Percentiles rank a stretch among this genome's conserved stretches.
These are phyloP conservation scores for Tragelaphus imberbis DNA, from an alignment of 2,113 vertebrate species.

Conservation along the genomic window DNA sequence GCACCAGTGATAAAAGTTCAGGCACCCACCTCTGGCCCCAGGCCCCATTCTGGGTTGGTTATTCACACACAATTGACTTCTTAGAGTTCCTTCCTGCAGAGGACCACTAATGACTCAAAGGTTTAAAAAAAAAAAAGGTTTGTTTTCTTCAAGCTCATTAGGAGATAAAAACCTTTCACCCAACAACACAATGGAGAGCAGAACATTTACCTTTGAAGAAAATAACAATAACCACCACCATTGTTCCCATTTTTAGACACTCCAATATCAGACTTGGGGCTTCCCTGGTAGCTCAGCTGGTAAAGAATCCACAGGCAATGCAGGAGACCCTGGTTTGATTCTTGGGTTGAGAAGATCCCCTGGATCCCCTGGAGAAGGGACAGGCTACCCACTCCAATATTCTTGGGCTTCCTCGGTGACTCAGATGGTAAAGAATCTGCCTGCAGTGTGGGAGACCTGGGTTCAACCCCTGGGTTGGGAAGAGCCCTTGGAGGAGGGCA, in stretches of 20 bases:
- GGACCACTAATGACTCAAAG: conserved; percentile 46
- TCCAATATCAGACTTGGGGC: not conserved
- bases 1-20: conserved; percentile 56
- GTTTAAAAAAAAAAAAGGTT: conserved; percentile 22
- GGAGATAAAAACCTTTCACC: conserved; percentile 6
- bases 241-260: not conserved
- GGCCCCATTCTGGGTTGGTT: conserved; percentile 20
- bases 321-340: not conserved
- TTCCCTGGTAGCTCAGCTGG: not conserved
- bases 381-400: not conserved
- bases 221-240: not conserved
- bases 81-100: conserved; percentile 39
- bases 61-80: conserved; percentile 64
- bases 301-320: not conserved
- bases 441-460: not conserved
- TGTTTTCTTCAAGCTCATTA: not conserved
- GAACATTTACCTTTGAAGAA: not conserved
- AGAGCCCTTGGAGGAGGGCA: not conserved
- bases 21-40: conserved; percentile 40
- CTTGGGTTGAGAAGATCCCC: not conserved
- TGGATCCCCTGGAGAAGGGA: not conserved
- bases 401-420: not conserved
- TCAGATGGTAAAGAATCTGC: not conserved
- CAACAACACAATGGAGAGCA: not conserved
- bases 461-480: not conserved